A percentile compares a stretch with the other conserved stretches of the same genome.
phyloP scores from a whole-genome alignment of 2,113 vertebrate species.

The Hiodon tergisus region DNA sequence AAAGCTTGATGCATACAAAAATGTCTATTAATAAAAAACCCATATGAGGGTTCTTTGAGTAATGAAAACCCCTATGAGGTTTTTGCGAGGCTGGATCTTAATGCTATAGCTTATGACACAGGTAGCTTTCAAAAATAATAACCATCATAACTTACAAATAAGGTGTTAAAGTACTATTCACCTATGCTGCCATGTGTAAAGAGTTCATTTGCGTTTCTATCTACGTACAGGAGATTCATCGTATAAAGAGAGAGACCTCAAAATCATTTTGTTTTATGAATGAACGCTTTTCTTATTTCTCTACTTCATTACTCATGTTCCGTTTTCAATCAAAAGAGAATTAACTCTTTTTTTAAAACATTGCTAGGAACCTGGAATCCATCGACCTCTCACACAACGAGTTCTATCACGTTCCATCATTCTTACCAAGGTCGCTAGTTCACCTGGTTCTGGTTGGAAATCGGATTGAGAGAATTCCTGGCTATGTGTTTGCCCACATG shows the following conservation, averaged over 20 bases:
- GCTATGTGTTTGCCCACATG: constrained; percentile 93
- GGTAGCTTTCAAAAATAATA: too few relatives aligned
- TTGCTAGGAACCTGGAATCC: constrained; percentile 83
- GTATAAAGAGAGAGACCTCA: neutral
- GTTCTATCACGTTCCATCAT: constrained; percentile 88
- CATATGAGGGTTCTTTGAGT: too few relatives aligned
- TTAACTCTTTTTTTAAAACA: constrained; percentile 24
- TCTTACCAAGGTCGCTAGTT: constrained; percentile 83
- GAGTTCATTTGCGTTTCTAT: too few relatives aligned
- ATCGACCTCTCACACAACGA: constrained; percentile 90
- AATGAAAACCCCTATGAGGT: too few relatives aligned
- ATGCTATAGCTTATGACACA: too few relatives aligned
- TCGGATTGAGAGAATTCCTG: constrained; percentile 90
- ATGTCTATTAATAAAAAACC: too few relatives aligned
- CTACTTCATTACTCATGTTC: neutral
- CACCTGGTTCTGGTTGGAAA: constrained; percentile 88
- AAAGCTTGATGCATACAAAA: too few relatives aligned
- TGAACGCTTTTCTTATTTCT: neutral
- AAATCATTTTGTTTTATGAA: neutral
- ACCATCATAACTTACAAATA: too few relatives aligned
- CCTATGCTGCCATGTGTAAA: too few relatives aligned
- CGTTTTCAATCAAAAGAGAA: constrained; percentile 1
- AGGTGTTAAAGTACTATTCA: too few relatives aligned
- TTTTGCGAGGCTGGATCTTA: too few relatives aligned
- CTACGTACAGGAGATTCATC: neutral